A percentile compares a stretch with the other conserved stretches of the same genome.
Evolutionary conservation across 2,797 vertebrate genomes (phyloP).

Genomic region (Echiichthys vipera): DNA sequence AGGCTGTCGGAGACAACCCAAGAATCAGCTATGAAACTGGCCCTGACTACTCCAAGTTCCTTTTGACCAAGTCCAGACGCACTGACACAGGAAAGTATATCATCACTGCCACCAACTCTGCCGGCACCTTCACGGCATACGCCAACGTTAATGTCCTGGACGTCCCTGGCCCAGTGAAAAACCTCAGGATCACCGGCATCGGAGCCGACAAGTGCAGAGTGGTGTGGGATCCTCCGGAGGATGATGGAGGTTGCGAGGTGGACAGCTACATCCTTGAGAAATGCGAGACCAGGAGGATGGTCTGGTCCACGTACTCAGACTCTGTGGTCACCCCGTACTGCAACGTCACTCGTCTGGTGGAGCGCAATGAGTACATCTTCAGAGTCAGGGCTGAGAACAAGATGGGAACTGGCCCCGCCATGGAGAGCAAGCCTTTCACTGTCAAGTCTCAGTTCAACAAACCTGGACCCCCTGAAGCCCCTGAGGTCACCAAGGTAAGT

Average conservation of each 20-base stretch:
- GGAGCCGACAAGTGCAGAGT: constrained; percentile 95
- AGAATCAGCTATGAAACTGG: constrained; percentile 93
- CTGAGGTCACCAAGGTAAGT: constrained; percentile 93
- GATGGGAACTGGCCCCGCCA: constrained; percentile 95
- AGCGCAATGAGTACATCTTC: constrained; percentile 98
- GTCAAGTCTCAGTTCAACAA: constrained; percentile 94
- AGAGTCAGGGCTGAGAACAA: constrained; percentile 98
- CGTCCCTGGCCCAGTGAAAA: constrained; percentile 93
- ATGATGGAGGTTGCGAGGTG: constrained; percentile 98
- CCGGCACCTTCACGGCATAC: constrained; percentile 94
- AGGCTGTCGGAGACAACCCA: constrained; percentile 92
- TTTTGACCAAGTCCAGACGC: constrained; percentile 92
- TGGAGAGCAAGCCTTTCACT: constrained; percentile 93
- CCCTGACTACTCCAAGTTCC: constrained; percentile 91
- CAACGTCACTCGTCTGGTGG: constrained; percentile 94
- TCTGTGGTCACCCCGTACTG: constrained; percentile 89
- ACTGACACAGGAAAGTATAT: constrained; percentile 94
- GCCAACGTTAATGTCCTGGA: constrained; percentile 95
- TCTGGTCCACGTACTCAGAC: constrained; percentile 97
- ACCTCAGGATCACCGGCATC: constrained; percentile 91
- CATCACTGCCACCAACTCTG: constrained; percentile 93
- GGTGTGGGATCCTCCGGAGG: constrained; percentile 94
- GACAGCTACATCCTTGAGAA: constrained; percentile 99
- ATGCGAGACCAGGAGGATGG: constrained; percentile 98
- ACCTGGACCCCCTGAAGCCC: constrained; percentile 95